Evolutionary conservation across 2,888 invertebrate species (phyloP), one percentile per base, ranked within the genome.

Genomic region (Oligia fasciuncula): DNA sequence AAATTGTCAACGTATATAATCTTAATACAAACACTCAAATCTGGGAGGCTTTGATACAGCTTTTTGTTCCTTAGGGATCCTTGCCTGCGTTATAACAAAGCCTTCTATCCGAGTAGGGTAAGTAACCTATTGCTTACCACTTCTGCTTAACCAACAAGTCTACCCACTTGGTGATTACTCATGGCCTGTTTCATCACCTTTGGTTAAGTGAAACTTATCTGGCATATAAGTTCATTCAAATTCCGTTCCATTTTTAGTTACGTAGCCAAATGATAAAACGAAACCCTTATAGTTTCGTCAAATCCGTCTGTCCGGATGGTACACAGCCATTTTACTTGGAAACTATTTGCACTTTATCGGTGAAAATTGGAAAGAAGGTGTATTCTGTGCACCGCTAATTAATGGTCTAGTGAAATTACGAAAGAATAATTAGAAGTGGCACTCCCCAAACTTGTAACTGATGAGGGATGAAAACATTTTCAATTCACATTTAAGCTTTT

Each of bases 1-100:
- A 40, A 73, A 51, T 66, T 85, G 57, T 65, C 63, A 73, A 73
- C 62, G 66, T 76, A 40, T 40, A 40, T 40, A 73, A 73, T 73
- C 76, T 85, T n/a, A 76, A 72, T 71, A 80, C 70, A 83, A 80
- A 72, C 40, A 72, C 51, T 79, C 11, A 65, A 68, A 84, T 57
- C 67, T 67, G 71, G n/a, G 19, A 68, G 23, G 60, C 6, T 60
- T 70, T 65, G 40, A 69, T 43, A 29, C 23, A 72, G 19, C n/a
- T 63, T 68, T 77, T 68, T 78, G 60, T 65, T 72, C 23, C 14
- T 23, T 11, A 63, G 29, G 63, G 46, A 60, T 40, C 54, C 57
- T 54, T 5, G 29, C 1, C 43, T 49, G 49, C 29, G 46, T 77
- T 40, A 49, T n/a, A 23, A n/a, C 60, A 51, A 51, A 51, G 19